A percentile compares a stretch with the other conserved stretches of the same genome.
These are phyloP conservation scores for Lathamus discolor DNA, from an alignment of 2,113 vertebrate species.

Conservation along the genomic window DNA sequence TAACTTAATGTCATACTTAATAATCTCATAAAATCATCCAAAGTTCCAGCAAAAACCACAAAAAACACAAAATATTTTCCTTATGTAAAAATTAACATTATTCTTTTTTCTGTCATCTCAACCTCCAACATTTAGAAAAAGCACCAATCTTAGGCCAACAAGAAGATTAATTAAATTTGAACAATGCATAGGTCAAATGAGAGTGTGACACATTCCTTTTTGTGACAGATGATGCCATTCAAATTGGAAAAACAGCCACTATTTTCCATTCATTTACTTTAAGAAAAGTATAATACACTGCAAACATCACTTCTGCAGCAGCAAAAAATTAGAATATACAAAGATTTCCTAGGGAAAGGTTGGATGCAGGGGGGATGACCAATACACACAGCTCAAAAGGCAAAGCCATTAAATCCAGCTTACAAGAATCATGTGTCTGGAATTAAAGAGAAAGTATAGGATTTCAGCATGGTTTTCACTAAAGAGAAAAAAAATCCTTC, in stretches of 20 bases:
- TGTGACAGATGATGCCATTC: not conserved
- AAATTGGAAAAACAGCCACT: not conserved
- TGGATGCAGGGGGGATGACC: not conserved
- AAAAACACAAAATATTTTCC: not conserved
- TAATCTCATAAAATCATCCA: not conserved
- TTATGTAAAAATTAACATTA: not conserved
- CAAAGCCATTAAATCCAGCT: constrained; percentile 36
- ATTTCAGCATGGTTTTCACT: not conserved
- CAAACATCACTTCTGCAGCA: not conserved
- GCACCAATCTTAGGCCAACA: not conserved
- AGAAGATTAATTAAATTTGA: not conserved
- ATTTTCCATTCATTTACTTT: not conserved
- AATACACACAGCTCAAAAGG: not conserved
- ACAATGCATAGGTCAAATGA: not conserved
- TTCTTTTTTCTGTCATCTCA: not conserved
- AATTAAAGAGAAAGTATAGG: constrained; percentile 15
- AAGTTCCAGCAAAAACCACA: not conserved
- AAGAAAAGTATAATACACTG: not conserved
- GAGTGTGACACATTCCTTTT: not conserved
- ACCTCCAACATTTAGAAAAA: not conserved
- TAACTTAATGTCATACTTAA: not conserved
- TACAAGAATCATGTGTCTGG: constrained; percentile 15
- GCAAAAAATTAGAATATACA: not conserved
- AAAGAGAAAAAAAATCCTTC: not conserved
- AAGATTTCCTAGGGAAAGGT: not conserved